Evolutionary conservation across 2,888 invertebrate species (phyloP).

Genomic region (Argynnis bischoffii): DNA sequence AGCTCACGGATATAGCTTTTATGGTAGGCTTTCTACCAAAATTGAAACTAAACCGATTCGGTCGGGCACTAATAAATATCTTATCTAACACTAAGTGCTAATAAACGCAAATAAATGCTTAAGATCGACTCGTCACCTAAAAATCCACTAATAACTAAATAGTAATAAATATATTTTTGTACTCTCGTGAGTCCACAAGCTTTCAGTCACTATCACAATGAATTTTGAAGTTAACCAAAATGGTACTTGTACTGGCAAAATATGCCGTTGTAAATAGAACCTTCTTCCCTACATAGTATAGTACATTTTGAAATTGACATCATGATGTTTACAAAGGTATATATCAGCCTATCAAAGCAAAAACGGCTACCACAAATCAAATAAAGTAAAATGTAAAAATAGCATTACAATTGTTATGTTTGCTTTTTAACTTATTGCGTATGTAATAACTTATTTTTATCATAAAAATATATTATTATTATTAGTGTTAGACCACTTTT

Average conservation of each 20-base stretch:
- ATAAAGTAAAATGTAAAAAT: too few species aligned
- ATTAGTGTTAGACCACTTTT: too few species aligned
- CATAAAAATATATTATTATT: too few species aligned
- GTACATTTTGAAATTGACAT: neutral
- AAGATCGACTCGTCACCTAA: constrained; percentile 28
- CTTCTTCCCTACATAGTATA: neutral
- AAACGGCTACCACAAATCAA: too few species aligned
- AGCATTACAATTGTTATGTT: too few species aligned
- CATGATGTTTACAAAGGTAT: too few species aligned
- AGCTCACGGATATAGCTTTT: too few species aligned
- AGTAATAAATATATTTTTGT: constrained; percentile 59
- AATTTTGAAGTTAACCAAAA: constrained; percentile 43
- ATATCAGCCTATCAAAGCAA: too few species aligned
- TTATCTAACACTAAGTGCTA: constrained; percentile 20
- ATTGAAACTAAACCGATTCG: too few species aligned
- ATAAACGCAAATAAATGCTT: constrained; percentile 38
- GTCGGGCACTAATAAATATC: constrained; percentile 13
- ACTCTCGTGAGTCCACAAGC: constrained; percentile 61
- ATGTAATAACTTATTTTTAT: too few species aligned
- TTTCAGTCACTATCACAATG: constrained; percentile 63
- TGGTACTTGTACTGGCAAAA: constrained; percentile 36
- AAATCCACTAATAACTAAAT: constrained; percentile 22
- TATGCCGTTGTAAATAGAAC: neutral
- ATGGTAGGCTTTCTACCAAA: too few species aligned
- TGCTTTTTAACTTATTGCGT: too few species aligned